Percentiles rank a stretch among this genome's conserved stretches.
phyloP scores from a whole-genome alignment of 2,797 vertebrate species.

The Malacoraja senta region DNA sequence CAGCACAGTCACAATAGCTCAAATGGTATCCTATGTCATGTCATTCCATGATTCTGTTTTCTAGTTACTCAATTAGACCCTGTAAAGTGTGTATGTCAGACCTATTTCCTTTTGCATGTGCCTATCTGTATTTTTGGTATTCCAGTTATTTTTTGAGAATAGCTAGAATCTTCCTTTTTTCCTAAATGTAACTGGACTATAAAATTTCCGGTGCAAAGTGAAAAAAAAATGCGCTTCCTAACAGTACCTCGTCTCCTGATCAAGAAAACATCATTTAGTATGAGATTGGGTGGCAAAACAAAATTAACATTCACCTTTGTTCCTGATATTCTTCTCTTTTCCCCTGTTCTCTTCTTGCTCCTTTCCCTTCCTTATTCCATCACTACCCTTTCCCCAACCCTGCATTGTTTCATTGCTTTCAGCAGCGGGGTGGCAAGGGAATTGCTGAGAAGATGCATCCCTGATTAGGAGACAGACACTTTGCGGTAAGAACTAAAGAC shows the following conservation, averaged over 20 bases:
- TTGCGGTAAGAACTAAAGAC: constrained; percentile 32
- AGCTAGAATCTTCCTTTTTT: background rate
- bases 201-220: background rate
- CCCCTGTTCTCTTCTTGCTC: constrained; percentile 26
- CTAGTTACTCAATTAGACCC: background rate
- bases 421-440: constrained; percentile 34
- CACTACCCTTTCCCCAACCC: background rate
- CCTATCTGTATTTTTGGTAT: background rate
- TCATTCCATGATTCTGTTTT: background rate
- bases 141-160: background rate
- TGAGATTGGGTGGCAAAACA: constrained; percentile 16
- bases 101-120: background rate
- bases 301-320: constrained; percentile 25
- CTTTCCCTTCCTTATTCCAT: background rate
- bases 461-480: constrained; percentile 33
- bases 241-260: background rate
- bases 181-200: background rate
- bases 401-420: constrained; percentile 31
- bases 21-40: background rate
- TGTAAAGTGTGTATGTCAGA: background rate
- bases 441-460: constrained; percentile 36
- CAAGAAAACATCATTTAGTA: background rate
- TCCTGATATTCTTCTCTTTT: constrained; percentile 32
- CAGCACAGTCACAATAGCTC: background rate
- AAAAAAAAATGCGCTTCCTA: background rate